Evolutionary conservation across 2,797 vertebrate species (phyloP), one percentile per base, ranked within the genome.

Genomic region (Sebastolobus altivelis): DNA sequence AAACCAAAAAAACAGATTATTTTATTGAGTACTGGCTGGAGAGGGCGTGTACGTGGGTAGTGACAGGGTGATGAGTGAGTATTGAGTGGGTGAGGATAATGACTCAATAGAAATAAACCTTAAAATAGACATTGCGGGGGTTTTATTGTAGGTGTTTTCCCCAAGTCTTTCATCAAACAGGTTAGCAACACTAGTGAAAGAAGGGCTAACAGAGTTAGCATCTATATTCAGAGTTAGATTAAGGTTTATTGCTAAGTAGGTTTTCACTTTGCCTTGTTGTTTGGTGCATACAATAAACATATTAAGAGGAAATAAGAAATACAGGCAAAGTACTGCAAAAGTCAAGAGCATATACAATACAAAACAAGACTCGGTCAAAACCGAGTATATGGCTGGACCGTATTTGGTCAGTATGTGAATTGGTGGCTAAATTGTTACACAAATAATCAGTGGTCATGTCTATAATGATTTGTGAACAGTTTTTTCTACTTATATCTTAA

Each of bases 11-110:
- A 46, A 9, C 40, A 29, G 31, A 29, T 40, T 11, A 9, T 49
- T 29, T 31, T 13, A 31, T 46, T 49, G 14, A 20, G 27, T 49
- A 29, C 25, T 49, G 40, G 16, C 38, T 31, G 16, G 2, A 20
- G 25, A 49, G 40, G 40, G 40, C 1, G 27, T n/a, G 65, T 31
- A 20, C 5, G 10, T 49, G 43, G 40, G 14, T 31, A 29, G 38
- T 65, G 63, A 65, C 63, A 46, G 63, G 14, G 29, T 65, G 38
- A 46, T 29, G 38, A 29, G 63, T 65, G n/a, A 65, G n/a, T 40
- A 12, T 25, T 13, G 25, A 43, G 62, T 65, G 38, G 37, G 37
- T 25, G 22, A 65, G 38, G 22, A 22, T 65, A 46, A 65, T 29
- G 38, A 46, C 25, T 43, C 63, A 43, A 27, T 25, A 63, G n/a